Conservation (phyloP, 2,113 vertebrate genomes). For the Sceloporus tristichus region DNA sequence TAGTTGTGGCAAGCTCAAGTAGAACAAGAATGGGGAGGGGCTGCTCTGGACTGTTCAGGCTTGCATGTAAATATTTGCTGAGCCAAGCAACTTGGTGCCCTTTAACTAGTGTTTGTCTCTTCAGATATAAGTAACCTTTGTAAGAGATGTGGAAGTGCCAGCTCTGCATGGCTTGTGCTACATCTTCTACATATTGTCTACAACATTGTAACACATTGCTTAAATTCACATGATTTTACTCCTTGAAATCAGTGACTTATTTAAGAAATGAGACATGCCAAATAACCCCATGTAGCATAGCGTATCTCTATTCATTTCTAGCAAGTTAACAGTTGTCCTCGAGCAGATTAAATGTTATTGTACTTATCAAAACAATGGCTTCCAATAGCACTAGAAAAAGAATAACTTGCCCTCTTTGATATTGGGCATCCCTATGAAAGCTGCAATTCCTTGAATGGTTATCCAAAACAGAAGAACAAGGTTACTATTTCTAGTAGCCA, state of each 20-base stretch:
- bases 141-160: not conserved
- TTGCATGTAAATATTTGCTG: no score
- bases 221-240: not conserved
- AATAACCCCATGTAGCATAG: no score
- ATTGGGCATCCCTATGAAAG: not conserved
- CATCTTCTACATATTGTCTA: not conserved
- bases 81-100: no score
- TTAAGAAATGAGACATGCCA: not conserved
- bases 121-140: not conserved
- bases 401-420: not conserved
- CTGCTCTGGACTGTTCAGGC: no score
- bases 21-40: no score
- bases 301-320: not conserved
- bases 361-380: not conserved
- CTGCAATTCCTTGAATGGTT: not conserved
- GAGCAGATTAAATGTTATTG: not conserved
- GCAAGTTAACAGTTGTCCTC: not conserved
- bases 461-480: no score
- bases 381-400: not conserved
- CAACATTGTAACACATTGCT: not conserved
- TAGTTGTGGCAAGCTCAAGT: not conserved
- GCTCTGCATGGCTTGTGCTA: not conserved
- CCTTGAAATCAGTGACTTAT: not conserved
- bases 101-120: no score
- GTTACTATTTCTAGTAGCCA: no score